These are phyloP conservation scores for Corythornis leucogaster DNA, from an alignment of 2,797 vertebrate genomes.

Conservation along the genomic window DNA sequence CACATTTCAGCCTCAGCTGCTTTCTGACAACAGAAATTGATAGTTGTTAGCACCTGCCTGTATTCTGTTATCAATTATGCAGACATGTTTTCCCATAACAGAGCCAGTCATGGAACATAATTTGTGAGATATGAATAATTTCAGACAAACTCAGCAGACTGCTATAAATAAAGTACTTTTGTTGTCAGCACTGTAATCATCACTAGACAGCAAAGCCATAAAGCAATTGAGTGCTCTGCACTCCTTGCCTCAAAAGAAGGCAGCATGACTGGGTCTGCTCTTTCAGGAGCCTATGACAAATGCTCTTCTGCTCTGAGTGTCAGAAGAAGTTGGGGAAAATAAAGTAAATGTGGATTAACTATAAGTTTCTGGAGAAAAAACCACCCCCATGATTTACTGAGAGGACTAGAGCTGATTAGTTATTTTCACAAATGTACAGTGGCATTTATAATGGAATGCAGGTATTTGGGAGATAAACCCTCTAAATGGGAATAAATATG, in stretches of 20 bases:
- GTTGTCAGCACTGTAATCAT: slow-evolving; percentile 4
- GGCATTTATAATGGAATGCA: background rate
- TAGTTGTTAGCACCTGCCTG: slow-evolving; percentile 45
- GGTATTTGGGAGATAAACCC: background rate
- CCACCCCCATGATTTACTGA: background rate
- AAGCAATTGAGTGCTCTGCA: background rate
- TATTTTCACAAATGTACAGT: background rate
- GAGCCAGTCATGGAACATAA: slow-evolving; percentile 10
- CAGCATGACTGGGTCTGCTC: background rate
- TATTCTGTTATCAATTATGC: slow-evolving; percentile 53
- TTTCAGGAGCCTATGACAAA: background rate
- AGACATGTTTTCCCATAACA: slow-evolving; percentile 35
- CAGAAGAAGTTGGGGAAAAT: background rate
- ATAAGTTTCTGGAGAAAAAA: background rate
- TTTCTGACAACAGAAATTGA: slow-evolving; percentile 48
- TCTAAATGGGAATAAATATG: background rate
- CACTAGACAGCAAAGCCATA: background rate
- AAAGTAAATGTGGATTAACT: background rate
- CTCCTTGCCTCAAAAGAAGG: background rate
- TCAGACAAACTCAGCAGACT: slow-evolving; percentile 28
- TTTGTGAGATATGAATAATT: slow-evolving; percentile 30
- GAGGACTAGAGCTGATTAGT: background rate
- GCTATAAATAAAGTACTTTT: slow-evolving; percentile 54
- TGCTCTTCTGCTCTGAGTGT: background rate
- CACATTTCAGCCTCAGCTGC: slow-evolving; percentile 7